Conservation (phyloP, 2,113 vertebrate species). For the Aptenodytes patagonicus region DNA sequence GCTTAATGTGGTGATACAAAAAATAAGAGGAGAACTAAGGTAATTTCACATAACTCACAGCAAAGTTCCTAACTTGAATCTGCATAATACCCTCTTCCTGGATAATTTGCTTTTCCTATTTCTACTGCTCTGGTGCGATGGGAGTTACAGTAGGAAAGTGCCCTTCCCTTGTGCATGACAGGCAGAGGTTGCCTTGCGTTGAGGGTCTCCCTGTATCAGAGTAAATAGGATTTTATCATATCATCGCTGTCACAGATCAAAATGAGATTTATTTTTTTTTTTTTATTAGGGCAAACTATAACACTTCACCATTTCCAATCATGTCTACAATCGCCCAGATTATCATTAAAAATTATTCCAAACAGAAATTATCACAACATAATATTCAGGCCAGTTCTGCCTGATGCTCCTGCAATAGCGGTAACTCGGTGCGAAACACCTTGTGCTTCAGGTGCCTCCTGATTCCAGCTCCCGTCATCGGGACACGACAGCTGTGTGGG, state of each 20-base stretch:
- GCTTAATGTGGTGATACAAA: not conserved
- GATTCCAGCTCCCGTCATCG: not conserved
- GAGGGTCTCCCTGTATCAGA: not conserved
- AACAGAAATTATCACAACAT: not conserved
- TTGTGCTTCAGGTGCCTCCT: not conserved
- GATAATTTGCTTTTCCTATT: not conserved
- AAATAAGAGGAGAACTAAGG: not conserved
- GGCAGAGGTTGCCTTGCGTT: not conserved
- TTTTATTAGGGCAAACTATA: not conserved
- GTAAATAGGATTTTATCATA: not conserved
- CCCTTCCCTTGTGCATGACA: not conserved
- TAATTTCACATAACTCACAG: not conserved
- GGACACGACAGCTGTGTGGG: accelerated
- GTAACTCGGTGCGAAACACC: not conserved
- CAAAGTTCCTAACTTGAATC: not conserved
- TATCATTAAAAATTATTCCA: not conserved
- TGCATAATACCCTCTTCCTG: not conserved
- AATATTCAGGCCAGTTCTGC: not conserved
- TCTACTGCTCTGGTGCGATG: not conserved
- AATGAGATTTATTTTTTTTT: not conserved
- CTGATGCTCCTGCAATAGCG: not conserved
- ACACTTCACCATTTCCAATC: not conserved
- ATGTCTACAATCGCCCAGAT: accelerated
- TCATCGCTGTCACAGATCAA: not conserved
- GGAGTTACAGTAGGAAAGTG: not conserved